Evolutionary conservation across 92 coral and sea anemone genomes (phyloP).

Genomic region (Paramuricea clavata): DNA sequence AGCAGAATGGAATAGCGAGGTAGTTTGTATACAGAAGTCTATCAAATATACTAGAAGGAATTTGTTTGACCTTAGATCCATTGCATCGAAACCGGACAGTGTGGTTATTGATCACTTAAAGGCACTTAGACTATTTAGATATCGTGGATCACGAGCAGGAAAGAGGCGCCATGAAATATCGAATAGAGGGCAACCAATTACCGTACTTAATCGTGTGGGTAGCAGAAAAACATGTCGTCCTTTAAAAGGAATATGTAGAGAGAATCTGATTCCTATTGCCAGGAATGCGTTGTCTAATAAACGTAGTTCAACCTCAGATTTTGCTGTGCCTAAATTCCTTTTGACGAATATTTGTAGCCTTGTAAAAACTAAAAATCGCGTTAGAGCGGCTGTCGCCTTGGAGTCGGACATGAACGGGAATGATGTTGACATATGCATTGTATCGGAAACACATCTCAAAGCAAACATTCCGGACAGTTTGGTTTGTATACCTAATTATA

Average conservation of each 20-base stretch:
- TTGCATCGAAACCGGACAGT: not conserved
- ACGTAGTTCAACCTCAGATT: not conserved
- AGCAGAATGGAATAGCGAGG: not conserved
- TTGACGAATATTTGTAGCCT: constrained; percentile 67
- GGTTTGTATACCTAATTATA: constrained; percentile 33
- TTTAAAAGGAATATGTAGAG: no score
- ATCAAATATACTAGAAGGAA: not conserved
- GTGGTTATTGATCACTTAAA: not conserved
- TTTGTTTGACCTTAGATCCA: no score
- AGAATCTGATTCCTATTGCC: not conserved
- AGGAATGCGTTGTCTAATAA: no score
- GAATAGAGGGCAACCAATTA: no score
- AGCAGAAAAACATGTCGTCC: no score
- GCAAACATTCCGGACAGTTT: not conserved
- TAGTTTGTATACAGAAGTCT: constrained; percentile 2
- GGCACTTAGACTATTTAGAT: not conserved
- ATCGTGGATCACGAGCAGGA: not conserved
- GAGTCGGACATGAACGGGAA: constrained; percentile 54
- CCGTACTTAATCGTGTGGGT: no score
- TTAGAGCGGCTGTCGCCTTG: constrained; percentile 59
- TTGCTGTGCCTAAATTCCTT: constrained; percentile 65
- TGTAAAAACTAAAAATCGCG: constrained; percentile 63
- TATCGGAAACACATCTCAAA: constrained; percentile 46
- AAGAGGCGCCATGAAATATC: not conserved
- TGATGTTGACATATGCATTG: constrained; percentile 67